Evolutionary conservation across 2,888 invertebrate genomes (phyloP).

Genomic region (Cheilosia grossa): DNA sequence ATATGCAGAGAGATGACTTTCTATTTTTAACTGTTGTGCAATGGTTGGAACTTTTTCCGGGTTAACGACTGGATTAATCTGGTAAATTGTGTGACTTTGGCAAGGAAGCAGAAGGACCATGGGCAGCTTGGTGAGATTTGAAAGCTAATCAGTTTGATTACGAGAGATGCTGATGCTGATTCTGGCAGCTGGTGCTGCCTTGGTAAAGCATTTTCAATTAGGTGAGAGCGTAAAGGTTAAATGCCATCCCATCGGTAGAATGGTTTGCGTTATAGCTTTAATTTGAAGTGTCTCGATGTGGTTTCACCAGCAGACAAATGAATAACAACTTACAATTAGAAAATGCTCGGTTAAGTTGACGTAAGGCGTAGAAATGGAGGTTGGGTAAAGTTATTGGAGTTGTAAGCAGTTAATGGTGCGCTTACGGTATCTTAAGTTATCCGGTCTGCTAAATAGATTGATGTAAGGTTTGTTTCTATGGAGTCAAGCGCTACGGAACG

Average conservation of each 20-base stretch:
- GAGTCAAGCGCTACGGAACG: no score
- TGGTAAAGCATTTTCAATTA: slow-evolving; percentile 22
- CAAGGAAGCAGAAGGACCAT: not conserved
- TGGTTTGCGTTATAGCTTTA: not conserved
- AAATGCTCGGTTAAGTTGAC: no score
- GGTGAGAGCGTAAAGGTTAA: slow-evolving; percentile 2
- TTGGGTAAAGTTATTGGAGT: no score
- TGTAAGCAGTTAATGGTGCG: no score
- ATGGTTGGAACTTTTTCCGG: slow-evolving; percentile 20
- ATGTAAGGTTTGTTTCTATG: no score
- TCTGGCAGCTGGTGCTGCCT: not conserved
- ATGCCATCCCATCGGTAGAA: no score
- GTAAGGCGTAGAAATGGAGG: no score
- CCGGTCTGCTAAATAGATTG: no score
- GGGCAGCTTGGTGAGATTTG: not conserved
- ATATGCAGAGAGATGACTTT: slow-evolving; percentile 19
- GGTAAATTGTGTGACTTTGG: slow-evolving; percentile 23
- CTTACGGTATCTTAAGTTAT: no score
- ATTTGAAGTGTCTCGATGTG: slow-evolving; percentile 13
- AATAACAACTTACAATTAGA: not conserved
- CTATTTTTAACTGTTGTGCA: slow-evolving; percentile 43
- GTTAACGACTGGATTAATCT: slow-evolving; percentile 38
- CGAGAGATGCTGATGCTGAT: not conserved
- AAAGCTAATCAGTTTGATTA: slow-evolving; percentile 40
- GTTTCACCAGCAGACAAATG: not conserved